Base-by-base conservation (phyloP, 2,113 vertebrate species). In the Catagonus wagneri region DNA sequence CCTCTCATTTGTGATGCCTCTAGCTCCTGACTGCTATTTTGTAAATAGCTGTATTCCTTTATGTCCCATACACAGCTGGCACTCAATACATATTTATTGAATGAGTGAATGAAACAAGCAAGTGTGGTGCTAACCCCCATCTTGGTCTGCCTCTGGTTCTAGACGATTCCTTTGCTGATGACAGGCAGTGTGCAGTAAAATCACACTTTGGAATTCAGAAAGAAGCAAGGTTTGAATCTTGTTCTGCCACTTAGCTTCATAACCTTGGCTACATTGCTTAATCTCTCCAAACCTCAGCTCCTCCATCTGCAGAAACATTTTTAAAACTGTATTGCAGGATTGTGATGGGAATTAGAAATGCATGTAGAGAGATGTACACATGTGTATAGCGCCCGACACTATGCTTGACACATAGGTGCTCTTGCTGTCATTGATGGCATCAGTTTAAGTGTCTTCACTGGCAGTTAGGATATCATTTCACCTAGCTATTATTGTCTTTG, bases 31-130 rank as follows among this genome's bases (percentile, higher is more conserved):
- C n/a, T 17, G 68, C 65, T 27, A 1, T 34, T 69, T 91, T 68
- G 79, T 74, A 50, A 52, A 68, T 1, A 9, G 50, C 52, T 8
- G 3, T 95, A 25, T 60, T 86, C 44, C 50, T 91, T 81, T 65
- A 32, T 63, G 58, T 81, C 63, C 83, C 84, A 93, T 36, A 63
- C n/a, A 74, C 56, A 88, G 74, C 54, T 93, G 93, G 75, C 71
- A 72, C 27, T 54, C 69, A 63, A 25, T 75, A 60, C 23, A 34
- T 80, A 61, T 34, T 85, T 56, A 75, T n/a, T 66, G 66, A 91
- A 69, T 52, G 66, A 87, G 39, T 76, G 56, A 68, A 27, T 58
- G 66, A 71, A 65, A 66, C 20, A 89, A 52, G 58, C 20, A 19
- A 4, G 44, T 44, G 44, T 60, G 23, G 65, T 95, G 72, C 72